phyloP scores from a whole-genome alignment of 2,888 invertebrate genomes.

The Osmoderma eremita region DNA sequence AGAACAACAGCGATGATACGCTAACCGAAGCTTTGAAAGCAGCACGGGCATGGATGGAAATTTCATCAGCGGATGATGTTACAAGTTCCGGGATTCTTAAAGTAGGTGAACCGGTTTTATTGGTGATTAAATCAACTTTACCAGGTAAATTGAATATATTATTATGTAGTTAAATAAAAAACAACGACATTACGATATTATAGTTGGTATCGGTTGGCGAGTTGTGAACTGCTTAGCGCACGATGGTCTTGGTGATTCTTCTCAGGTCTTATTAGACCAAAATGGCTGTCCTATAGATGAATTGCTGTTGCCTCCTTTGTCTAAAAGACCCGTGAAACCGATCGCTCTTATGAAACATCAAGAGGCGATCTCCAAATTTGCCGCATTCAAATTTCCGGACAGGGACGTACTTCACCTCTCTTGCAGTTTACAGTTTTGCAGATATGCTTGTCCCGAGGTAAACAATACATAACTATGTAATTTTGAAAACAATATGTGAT shows the following conservation, averaged over 20 bases:
- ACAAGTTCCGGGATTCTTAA: conserved; percentile 70
- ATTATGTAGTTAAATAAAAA: no score
- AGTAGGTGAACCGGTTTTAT: conserved; percentile 76
- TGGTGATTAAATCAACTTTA: conserved; percentile 73
- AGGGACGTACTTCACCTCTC: conserved; percentile 79
- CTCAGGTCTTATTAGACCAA: conserved; percentile 78
- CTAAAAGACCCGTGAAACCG: conserved; percentile 58
- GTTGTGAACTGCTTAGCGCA: conserved; percentile 82
- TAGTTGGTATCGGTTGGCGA: conserved; percentile 78
- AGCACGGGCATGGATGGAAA: conserved; percentile 79
- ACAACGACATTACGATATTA: conserved; percentile 27
- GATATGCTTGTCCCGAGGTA: conserved; percentile 75
- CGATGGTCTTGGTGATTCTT: conserved; percentile 80
- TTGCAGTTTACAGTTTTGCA: conserved; percentile 82
- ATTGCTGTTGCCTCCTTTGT: conserved; percentile 69
- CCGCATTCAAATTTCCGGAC: conserved; percentile 86
- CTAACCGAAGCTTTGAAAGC: conserved; percentile 52
- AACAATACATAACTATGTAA: no score
- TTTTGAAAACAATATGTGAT: no score
- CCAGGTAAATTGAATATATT: conserved; percentile 68
- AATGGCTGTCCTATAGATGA: conserved; percentile 81
- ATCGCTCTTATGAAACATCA: conserved; percentile 61
- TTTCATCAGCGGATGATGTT: conserved; percentile 60
- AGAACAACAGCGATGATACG: conserved; percentile 50
- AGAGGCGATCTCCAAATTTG: conserved; percentile 71